Evolutionary conservation across 2,888 invertebrate genomes (phyloP), one percentile per base, ranked within the genome.

Genomic region (Odontocolon sp.): DNA sequence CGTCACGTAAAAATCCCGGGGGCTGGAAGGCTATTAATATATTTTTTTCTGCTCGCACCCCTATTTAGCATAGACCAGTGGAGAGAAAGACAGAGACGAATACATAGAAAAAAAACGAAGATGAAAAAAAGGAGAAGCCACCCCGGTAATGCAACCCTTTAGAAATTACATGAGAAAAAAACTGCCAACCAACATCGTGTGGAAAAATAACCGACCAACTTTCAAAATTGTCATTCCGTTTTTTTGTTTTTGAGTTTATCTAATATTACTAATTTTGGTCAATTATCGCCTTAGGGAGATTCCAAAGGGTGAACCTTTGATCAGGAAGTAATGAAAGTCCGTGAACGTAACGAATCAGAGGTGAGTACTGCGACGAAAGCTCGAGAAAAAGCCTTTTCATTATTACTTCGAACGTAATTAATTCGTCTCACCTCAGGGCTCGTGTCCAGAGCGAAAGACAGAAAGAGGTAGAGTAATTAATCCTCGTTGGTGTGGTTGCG

Each of bases 21-120:
- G 89, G 89, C 88, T 89, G 87, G 88, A 82, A 85, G 81, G 86
- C 89, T 87, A 89, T 90, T 88, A 89, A 89, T 89, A 87, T 86
- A 84, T 87, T 88, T 86, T 84, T 85, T 83, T 67, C 80, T 78
- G 78, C 80, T 84, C 80, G 83, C 85, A 87, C 88, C 89, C 89
- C 87, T 89, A 85, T 86, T 90, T 89, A 89, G 88, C 89, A 90
- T 89, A 88, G 84, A 78, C 76, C 66, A 80, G 72, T 82, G 81
- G 83, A 83, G 81, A 36, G 52, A 57, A 56, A 38, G 38, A 38
- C 14, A 11, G 11, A 26, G 56, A 31, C 14, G 69, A 61, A 73
- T 72, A 75, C 40, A 40, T 36, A 57, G 28, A 66, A 54, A 38
- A 33, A 31, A 69, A 63, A 79, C 71, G n/a, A n/a, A n/a, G n/a